A percentile compares a stretch with the other conserved stretches of the same genome.
Conservation (phyloP, 2,888 invertebrate species). For the Thalpophila matura region DNA sequence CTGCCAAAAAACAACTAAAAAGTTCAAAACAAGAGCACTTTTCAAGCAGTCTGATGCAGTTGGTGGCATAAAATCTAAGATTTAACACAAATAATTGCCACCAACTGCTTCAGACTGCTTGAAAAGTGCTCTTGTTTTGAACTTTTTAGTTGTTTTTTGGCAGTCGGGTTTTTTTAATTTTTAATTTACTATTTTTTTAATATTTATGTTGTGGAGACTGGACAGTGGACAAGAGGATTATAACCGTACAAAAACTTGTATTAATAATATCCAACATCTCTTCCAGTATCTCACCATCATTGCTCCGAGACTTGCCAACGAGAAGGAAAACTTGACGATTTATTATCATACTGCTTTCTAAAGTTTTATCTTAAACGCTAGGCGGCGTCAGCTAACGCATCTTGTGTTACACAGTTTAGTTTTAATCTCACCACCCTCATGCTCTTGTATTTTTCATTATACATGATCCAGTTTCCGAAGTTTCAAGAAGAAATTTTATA, state of each 20-base stretch:
- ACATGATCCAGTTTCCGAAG: slow-evolving; percentile 30
- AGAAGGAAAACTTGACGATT: slow-evolving; percentile 85
- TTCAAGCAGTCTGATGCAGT: no score
- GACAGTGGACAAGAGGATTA: no score
- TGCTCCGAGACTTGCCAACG: slow-evolving; percentile 74
- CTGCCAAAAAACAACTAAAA: no score
- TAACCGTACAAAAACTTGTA: neutral
- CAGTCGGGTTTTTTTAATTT: no score
- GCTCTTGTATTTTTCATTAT: slow-evolving; percentile 54
- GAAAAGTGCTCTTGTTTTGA: no score
- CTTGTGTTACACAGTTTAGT: slow-evolving; percentile 67
- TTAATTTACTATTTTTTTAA: no score
- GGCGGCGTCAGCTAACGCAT: slow-evolving; percentile 78
- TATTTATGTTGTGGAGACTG: no score
- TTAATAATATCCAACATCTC: slow-evolving; percentile 14
- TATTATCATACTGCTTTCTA: slow-evolving; percentile 86
- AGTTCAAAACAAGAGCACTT: no score
- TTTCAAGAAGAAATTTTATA: slow-evolving; percentile 40
- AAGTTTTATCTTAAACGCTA: slow-evolving; percentile 87
- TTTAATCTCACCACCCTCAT: slow-evolving; percentile 67
- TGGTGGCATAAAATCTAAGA: no score
- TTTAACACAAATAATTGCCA: no score
- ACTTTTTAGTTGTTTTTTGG: no score
- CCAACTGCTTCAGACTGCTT: no score
- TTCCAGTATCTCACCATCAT: slow-evolving; percentile 65